Conservation (phyloP, 2,888 invertebrate species). For the Zygothrica quintamaculata region DNA sequence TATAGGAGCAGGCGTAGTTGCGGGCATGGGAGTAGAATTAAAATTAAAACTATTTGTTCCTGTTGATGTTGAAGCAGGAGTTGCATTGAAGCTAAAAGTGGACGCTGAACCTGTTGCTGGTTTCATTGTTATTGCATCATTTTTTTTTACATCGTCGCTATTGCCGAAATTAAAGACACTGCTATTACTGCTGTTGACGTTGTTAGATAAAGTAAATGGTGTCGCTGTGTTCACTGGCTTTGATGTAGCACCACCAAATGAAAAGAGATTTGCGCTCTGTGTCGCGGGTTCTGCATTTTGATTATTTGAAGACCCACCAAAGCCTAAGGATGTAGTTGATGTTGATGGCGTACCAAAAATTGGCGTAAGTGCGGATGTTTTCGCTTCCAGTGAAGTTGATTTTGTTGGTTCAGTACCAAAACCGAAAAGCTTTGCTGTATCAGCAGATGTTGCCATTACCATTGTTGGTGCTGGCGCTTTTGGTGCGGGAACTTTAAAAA, state of each 20-base stretch:
- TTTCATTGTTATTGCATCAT: conserved; percentile 6
- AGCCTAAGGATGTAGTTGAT: conserved; percentile 8
- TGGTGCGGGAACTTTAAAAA: conserved; percentile 12
- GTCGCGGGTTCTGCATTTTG: not conserved
- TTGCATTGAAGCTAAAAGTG: conserved; percentile 27
- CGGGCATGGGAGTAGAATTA: conserved; percentile 6
- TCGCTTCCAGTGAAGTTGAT: conserved; percentile 10
- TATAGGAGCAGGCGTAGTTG: too few species aligned
- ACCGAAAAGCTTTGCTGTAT: conserved; percentile 34
- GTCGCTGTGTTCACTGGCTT: conserved; percentile 32
- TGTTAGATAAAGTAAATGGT: conserved; percentile 23
- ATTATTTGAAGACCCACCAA: conserved; percentile 15
- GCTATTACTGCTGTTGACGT: not conserved
- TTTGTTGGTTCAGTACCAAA: conserved; percentile 28
- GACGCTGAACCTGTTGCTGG: conserved; percentile 2
- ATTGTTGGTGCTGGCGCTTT: conserved; percentile 18
- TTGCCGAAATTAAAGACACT: conserved; percentile 36
- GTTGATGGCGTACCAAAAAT: conserved; percentile 9
- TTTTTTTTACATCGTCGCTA: conserved; percentile 1
- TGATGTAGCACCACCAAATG: conserved; percentile 22
- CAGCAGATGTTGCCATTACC: conserved; percentile 8
- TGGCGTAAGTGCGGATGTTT: not conserved
- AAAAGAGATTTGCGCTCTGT: conserved; percentile 24
- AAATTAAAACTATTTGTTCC: conserved; percentile 24
- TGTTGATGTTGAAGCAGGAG: conserved; percentile 1